Evolutionary conservation across 2,113 vertebrate species (phyloP).

Genomic region (Rallus limicola): DNA sequence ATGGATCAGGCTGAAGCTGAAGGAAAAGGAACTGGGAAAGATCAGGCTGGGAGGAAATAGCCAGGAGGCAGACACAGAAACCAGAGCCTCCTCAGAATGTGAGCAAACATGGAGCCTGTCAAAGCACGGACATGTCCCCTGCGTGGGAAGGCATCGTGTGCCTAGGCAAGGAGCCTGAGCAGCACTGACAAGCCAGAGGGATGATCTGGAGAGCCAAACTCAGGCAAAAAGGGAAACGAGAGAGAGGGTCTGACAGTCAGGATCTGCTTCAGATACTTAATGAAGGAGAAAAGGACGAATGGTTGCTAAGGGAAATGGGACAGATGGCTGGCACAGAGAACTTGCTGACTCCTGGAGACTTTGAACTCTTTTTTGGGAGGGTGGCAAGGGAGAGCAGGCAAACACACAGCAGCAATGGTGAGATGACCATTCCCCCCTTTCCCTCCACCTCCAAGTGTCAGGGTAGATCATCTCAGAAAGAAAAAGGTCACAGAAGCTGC

Average conservation of each 20-base stretch:
- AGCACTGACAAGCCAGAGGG: neutral
- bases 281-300: conserved; percentile 33
- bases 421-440: neutral
- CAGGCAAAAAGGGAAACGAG: neutral
- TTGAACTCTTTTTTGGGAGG: neutral
- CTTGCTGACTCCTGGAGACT: conserved; percentile 37
- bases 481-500: neutral
- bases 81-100: neutral
- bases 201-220: neutral
- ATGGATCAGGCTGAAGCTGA: neutral
- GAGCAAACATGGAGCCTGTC: neutral
- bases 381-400: neutral
- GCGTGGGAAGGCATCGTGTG: neutral
- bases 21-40: neutral
- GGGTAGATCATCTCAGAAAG: neutral
- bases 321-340: conserved; percentile 47
- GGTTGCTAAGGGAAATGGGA: conserved; percentile 55
- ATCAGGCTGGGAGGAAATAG: neutral
- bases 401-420: neutral
- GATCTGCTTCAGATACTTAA: neutral
- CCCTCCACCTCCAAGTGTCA: fast-evolving
- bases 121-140: neutral
- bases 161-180: neutral
- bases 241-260: neutral
- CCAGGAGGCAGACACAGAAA: neutral